Evolutionary conservation across 2,888 invertebrate genomes (phyloP).

Genomic region (Heteromyza rotundicornis): DNA sequence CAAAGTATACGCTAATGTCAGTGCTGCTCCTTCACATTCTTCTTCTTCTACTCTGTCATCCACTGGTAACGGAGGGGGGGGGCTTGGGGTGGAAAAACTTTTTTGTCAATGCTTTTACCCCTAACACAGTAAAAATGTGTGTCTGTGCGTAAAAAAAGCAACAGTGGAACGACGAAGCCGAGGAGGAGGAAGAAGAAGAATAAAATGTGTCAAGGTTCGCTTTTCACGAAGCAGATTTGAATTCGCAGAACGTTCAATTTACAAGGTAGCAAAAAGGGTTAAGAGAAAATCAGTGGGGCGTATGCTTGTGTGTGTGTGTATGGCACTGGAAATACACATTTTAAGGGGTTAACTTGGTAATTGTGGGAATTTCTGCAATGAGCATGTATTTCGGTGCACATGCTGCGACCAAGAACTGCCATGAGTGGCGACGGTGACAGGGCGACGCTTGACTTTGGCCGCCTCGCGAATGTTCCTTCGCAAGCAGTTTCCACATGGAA

Average conservation of each 20-base stretch:
- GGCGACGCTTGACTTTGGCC: neutral
- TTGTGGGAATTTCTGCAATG: neutral
- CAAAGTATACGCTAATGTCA: neutral
- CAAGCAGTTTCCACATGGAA: too few species aligned
- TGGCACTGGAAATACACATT: too few species aligned
- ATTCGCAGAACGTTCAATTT: neutral
- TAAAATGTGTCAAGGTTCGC: slow-evolving; percentile 1
- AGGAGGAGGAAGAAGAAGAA: too few species aligned
- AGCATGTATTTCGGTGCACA: neutral
- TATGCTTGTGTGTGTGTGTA: too few species aligned
- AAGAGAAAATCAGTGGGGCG: neutral
- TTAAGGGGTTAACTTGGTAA: neutral
- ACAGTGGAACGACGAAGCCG: neutral
- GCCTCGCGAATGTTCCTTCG: too few species aligned
- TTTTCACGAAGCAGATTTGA: neutral
- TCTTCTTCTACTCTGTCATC: neutral
- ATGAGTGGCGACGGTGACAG: neutral
- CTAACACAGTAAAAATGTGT: neutral
- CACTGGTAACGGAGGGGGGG: neutral
- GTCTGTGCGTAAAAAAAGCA: neutral
- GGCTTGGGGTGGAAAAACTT: neutral
- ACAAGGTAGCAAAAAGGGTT: neutral
- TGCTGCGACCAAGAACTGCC: neutral
- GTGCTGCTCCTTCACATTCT: neutral
- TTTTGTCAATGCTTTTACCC: too few species aligned